Evolutionary conservation across 2,888 invertebrate species (phyloP).

Genomic region (Hydrotaea cyrtoneurina): DNA sequence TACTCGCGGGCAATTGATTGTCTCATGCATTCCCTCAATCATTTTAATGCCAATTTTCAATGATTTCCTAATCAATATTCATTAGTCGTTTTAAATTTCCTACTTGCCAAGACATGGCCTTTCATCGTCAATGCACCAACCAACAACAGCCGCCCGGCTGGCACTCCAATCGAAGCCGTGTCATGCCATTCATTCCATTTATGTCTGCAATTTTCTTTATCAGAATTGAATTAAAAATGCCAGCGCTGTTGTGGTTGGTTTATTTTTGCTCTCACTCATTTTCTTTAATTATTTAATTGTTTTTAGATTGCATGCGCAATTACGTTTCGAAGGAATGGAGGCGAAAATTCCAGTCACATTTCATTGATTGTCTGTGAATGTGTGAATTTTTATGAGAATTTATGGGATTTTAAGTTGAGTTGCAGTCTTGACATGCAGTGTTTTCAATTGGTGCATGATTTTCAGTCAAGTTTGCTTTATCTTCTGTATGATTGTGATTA

Average conservation of each 20-base stretch:
- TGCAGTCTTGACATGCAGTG: not conserved
- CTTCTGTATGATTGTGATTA: too few species aligned
- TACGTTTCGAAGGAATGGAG: constrained; percentile 30
- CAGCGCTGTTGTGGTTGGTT: constrained; percentile 5
- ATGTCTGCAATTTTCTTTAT: constrained; percentile 40
- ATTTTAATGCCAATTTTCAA: constrained; percentile 42
- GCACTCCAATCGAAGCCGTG: not conserved
- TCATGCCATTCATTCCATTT: constrained; percentile 30
- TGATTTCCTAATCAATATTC: constrained; percentile 65
- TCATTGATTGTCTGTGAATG: constrained; percentile 2
- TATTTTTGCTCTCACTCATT: constrained; percentile 1
- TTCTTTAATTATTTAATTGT: constrained; percentile 61
- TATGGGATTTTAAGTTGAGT: constrained; percentile 22
- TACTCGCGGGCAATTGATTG: constrained; percentile 22
- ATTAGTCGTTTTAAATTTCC: constrained; percentile 51
- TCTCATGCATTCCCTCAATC: constrained; percentile 12
- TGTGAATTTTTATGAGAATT: constrained; percentile 23
- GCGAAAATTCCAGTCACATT: not conserved
- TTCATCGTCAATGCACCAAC: constrained; percentile 5
- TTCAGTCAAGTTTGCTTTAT: too few species aligned
- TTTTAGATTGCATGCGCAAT: constrained; percentile 52
- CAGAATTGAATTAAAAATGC: constrained; percentile 41
- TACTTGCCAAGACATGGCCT: constrained; percentile 19
- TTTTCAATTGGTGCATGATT: too few species aligned
- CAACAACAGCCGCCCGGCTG: not conserved